These are phyloP conservation scores for Drosophila austrosaltans DNA, from an alignment of 2,888 invertebrate species.

Conservation along the genomic window DNA sequence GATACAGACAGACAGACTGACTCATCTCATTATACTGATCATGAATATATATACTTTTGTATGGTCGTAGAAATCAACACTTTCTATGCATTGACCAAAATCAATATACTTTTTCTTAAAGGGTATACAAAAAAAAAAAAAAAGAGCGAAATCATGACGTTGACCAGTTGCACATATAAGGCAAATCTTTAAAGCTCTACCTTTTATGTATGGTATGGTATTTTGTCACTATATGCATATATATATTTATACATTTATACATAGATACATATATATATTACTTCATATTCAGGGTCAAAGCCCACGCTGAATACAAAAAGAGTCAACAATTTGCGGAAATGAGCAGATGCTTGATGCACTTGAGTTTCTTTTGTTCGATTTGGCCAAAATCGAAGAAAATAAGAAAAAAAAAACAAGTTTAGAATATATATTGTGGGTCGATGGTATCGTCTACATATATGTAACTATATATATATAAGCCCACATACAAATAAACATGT, in stretches of 20 bases:
- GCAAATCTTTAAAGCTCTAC: slow-evolving; percentile 43
- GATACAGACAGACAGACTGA: too few relatives aligned
- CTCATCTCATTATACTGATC: too few relatives aligned
- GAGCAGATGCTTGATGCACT: slow-evolving; percentile 26
- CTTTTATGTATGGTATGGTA: slow-evolving; percentile 20
- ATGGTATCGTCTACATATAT: neutral
- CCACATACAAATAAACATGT: slow-evolving; percentile 7
- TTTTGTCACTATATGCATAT: slow-evolving; percentile 2
- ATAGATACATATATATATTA: neutral
- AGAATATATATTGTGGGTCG: slow-evolving; percentile 7
- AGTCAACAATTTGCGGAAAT: slow-evolving; percentile 42
- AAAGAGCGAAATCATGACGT: slow-evolving; percentile 56
- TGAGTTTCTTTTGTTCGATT: slow-evolving; percentile 40
- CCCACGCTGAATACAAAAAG: slow-evolving; percentile 29
- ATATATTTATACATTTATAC: neutral
- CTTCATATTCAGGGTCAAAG: slow-evolving; percentile 66
- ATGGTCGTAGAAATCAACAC: too few relatives aligned
- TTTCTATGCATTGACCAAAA: too few relatives aligned
- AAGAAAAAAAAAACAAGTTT: neutral
- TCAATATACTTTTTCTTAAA: too few relatives aligned
- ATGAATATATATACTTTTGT: too few relatives aligned
- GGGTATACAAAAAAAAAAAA: too few relatives aligned
- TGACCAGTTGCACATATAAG: slow-evolving; percentile 54
- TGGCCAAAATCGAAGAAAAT: slow-evolving; percentile 17
- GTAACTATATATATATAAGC: neutral